A percentile compares a stretch with the other conserved stretches of the same genome.
Conservation (phyloP, 1,140 invertebrate genomes). For the Sinonovacula constricta region DNA sequence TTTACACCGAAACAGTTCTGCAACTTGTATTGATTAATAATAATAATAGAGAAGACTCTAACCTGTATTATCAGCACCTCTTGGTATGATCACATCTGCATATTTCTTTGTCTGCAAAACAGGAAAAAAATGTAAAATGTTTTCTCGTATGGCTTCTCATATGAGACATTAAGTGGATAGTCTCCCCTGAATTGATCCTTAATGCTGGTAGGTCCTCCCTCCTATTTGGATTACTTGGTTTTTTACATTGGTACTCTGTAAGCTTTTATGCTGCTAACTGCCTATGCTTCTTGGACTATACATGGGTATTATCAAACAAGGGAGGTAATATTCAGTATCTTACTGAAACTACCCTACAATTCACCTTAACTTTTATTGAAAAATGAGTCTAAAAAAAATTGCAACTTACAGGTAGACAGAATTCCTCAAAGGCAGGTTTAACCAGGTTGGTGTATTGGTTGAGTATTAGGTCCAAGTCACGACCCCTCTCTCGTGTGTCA, state of each 20-base stretch:
- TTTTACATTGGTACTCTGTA: too few relatives aligned
- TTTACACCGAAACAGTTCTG: neutral
- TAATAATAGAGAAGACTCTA: neutral
- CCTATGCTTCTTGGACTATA: too few relatives aligned
- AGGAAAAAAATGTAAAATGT: too few relatives aligned
- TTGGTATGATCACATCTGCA: conserved; percentile 99
- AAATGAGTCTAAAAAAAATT: neutral
- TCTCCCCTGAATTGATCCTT: too few relatives aligned
- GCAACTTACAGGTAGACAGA: conserved; percentile 93
- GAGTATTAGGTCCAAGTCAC: conserved; percentile 95
- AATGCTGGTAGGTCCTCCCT: too few relatives aligned
- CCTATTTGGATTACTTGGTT: too few relatives aligned
- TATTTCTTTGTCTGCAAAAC: conserved; percentile 99
- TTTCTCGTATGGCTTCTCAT: too few relatives aligned
- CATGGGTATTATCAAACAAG: too few relatives aligned
- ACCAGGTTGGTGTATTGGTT: conserved; percentile 98
- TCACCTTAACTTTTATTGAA: neutral
- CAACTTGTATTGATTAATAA: neutral
- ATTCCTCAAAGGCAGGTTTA: conserved; percentile 99
- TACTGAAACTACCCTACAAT: too few relatives aligned
- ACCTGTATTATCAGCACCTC: conserved; percentile 94
- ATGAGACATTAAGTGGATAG: too few relatives aligned
- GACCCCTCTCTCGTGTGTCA: conserved; percentile 95
- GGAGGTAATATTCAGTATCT: too few relatives aligned
- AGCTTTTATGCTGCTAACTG: neutral